These are phyloP conservation scores for Corydoras maculifer DNA, from an alignment of 2,113 vertebrate species.

Conservation along the genomic window DNA sequence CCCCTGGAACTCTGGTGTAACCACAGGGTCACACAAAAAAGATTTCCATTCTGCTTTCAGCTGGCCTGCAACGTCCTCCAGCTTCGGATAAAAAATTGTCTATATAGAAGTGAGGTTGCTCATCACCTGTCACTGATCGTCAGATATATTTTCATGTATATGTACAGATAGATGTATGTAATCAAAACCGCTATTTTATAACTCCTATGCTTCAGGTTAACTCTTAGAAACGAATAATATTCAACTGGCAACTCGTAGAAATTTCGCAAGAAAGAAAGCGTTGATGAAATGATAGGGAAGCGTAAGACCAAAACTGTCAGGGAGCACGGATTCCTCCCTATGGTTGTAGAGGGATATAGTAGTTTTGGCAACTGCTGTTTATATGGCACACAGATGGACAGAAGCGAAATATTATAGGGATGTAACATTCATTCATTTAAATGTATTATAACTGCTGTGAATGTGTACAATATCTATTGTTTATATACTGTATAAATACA, in stretches of 20 bases:
- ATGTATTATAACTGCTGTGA: constrained; percentile 50
- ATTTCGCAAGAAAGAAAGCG: no score
- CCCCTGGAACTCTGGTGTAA: constrained; percentile 79
- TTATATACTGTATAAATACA: constrained; percentile 9
- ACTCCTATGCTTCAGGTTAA: constrained; percentile 53
- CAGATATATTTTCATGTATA: constrained; percentile 54
- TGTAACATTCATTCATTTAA: constrained; percentile 21
- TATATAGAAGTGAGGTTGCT: neutral
- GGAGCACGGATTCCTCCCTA: no score
- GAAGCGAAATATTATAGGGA: neutral
- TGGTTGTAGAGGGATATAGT: no score
- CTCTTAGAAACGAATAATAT: constrained; percentile 9
- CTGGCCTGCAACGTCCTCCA: neutral
- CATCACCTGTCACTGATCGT: constrained; percentile 10
- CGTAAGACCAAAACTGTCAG: no score
- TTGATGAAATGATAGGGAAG: no score
- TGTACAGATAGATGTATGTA: constrained; percentile 41
- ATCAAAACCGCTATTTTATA: constrained; percentile 66
- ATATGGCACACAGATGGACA: no score
- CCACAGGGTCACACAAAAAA: constrained; percentile 9
- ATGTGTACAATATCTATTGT: constrained; percentile 50
- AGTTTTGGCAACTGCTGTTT: no score
- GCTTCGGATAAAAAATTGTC: neutral
- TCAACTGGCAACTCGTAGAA: no score
- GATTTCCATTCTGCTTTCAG: neutral